Evolutionary conservation across 2,797 vertebrate species (phyloP).

Genomic region (Brachymystax lenok): DNA sequence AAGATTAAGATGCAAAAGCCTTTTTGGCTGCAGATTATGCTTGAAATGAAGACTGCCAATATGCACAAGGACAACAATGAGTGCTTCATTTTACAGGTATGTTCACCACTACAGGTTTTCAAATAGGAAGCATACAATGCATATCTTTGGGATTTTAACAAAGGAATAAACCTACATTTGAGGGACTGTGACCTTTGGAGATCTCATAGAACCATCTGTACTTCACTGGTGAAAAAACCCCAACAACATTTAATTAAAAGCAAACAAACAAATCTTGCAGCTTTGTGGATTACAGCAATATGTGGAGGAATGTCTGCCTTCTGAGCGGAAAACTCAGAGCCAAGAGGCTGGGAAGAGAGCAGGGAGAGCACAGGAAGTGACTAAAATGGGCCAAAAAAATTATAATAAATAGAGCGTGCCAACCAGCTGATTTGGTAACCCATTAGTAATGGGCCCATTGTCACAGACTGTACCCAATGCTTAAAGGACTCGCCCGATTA

Average conservation of each 20-base stretch:
- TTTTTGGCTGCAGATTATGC: not conserved
- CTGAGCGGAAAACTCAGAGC: constrained; percentile 40
- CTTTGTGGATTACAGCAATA: constrained; percentile 46
- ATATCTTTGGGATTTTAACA: constrained; percentile 59
- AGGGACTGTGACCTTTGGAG: constrained; percentile 16
- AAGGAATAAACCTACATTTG: constrained; percentile 13
- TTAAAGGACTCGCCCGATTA: not conserved
- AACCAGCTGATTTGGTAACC: constrained; percentile 28
- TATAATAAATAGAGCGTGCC: constrained; percentile 7
- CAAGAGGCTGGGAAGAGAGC: constrained; percentile 33
- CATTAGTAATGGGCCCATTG: constrained; percentile 4
- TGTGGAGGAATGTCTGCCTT: constrained; percentile 48
- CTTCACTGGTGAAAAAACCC: constrained; percentile 26
- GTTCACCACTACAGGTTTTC: constrained; percentile 33
- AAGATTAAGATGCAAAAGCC: not conserved
- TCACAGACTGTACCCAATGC: constrained; percentile 1
- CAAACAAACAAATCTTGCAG: constrained; percentile 49
- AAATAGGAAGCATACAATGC: constrained; percentile 39
- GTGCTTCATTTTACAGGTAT: constrained; percentile 13
- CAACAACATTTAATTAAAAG: constrained; percentile 49
- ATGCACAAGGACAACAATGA: not conserved
- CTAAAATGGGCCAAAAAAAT: constrained; percentile 41
- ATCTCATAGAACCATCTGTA: constrained; percentile 33
- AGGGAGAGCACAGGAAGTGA: constrained; percentile 48
- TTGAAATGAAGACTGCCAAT: not conserved